Evolutionary conservation across 2,888 invertebrate genomes (phyloP).

Genomic region (Lepas anatifera): DNA sequence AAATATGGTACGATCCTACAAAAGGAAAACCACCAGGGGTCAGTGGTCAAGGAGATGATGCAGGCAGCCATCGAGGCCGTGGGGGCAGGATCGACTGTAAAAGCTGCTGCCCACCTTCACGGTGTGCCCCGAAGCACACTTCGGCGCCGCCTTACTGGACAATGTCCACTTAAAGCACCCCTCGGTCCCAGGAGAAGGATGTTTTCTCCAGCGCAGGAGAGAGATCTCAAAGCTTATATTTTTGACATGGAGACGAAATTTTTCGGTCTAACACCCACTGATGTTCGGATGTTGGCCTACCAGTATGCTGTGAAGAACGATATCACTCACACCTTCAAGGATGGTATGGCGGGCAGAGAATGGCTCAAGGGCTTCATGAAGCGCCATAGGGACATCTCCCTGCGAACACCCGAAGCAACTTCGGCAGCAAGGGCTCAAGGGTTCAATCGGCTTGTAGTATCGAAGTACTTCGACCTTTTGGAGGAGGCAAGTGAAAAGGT

Average conservation of each 20-base stretch:
- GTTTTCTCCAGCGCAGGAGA: background rate
- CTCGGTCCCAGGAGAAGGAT: no score
- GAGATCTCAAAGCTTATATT: background rate
- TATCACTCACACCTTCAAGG: background rate
- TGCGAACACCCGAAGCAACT: background rate
- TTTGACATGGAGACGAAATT: background rate
- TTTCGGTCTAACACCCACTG: background rate
- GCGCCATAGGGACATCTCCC: background rate
- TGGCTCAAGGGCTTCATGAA: background rate
- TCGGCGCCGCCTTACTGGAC: no score
- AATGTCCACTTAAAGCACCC: no score
- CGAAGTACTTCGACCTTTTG: no score
- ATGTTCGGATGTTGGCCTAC: background rate
- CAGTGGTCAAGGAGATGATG: no score
- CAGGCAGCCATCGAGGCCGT: no score
- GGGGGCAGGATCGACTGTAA: no score
- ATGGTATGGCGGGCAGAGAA: background rate
- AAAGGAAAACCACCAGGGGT: no score
- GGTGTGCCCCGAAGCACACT: no score
- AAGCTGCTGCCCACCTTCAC: no score
- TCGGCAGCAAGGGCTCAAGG: background rate
- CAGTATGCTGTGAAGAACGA: background rate
- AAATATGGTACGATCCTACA: no score
- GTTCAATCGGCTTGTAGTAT: background rate
- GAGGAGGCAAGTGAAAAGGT: no score